These are phyloP conservation scores for Laspeyria flexula DNA, from an alignment of 2,888 invertebrate species.

Conservation along the genomic window DNA sequence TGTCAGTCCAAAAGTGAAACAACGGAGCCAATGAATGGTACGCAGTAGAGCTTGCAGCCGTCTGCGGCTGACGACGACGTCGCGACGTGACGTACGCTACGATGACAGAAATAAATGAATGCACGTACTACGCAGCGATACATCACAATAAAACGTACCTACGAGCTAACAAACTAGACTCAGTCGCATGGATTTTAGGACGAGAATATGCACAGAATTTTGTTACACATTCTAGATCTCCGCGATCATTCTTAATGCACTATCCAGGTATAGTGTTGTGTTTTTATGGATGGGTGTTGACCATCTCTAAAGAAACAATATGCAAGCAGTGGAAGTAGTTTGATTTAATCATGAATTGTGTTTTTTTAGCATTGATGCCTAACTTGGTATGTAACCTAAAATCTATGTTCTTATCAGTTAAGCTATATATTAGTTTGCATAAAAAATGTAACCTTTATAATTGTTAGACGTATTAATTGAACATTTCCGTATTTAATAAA, in stretches of 20 bases:
- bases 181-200: neutral
- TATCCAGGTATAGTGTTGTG: no score
- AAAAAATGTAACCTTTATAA: neutral
- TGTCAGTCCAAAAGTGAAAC: slow-evolving; percentile 64
- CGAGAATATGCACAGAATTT: neutral
- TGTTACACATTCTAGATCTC: no score
- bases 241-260: no score
- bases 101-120: slow-evolving; percentile 22
- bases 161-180: neutral
- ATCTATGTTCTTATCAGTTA: no score
- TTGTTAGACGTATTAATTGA: slow-evolving; percentile 25
- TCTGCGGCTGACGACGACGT: slow-evolving; percentile 23
- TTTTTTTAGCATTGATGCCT: no score
- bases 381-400: no score
- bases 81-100: slow-evolving; percentile 17
- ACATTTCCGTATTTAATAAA: slow-evolving; percentile 43
- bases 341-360: no score
- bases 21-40: slow-evolving; percentile 60
- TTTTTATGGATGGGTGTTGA: no score
- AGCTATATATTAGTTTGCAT: neutral
- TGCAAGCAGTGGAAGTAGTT: no score
- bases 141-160: slow-evolving; percentile 25
- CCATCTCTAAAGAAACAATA: no score
- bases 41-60: slow-evolving; percentile 24
- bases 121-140: slow-evolving; percentile 8